Evolutionary conservation across 2,888 invertebrate genomes (phyloP), one percentile per base, ranked within the genome.

Genomic region (Trichopoda pennipes): DNA sequence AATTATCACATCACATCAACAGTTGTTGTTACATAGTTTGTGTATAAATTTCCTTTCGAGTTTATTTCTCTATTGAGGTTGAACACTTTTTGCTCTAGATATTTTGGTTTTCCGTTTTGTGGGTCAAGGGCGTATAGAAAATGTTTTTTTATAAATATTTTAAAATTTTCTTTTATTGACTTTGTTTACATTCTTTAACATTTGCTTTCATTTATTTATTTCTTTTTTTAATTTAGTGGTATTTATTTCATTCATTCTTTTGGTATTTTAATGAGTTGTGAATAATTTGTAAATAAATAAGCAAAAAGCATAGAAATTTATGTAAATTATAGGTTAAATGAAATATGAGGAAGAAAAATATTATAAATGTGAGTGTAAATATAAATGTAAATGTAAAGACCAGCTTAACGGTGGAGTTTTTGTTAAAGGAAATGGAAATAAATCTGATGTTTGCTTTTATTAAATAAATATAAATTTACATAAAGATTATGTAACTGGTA

Each of bases 41-140:
- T 35, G 44, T 63, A 16, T 49, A 28, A 19, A 1, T 38, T 55
- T 63, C 14, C 10, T 63, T 80, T 28, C 56, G 56, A 38, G 60
- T 53, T 32, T 66, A 28, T 69, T 42, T 49, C 17, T 12, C 21
- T 73, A 55, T 69, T 81, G 61, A 74, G 74, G 55, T 69, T 74
- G 44, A 55, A 64, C 69, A 78, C 53, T 74, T 74, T 70, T 74
- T 35, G 21, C 35, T 23, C 44, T 32, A 3, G 19, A 60, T 51
- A 35, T 23, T 69, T 63, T 28, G 16, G 32, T 53, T 35, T 53
- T 21, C 2, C 19, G 1, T 53, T 75, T 80, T 79, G 21, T 79
- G 51, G 82, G 79, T 82, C 82, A 82, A 79, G 79, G 79, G 70
- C 61, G 23, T 66, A 17, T 28, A 53, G 58, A 64, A 61, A 47